phyloP scores from a whole-genome alignment of 2,797 vertebrate genomes.

The Hippoglossus hippoglossus region DNA sequence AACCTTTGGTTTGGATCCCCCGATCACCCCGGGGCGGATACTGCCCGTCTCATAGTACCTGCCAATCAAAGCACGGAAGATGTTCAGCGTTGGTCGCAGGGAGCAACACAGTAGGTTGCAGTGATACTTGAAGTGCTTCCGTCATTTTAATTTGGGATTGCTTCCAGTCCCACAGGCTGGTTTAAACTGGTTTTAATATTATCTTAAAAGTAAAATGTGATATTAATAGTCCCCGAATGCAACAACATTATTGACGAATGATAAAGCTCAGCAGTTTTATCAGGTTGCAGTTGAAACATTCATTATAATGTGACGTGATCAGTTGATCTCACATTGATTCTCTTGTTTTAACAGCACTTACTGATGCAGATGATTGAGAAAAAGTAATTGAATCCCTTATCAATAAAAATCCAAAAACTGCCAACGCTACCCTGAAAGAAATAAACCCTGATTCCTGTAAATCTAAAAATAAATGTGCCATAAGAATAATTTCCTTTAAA shows the following conservation, averaged over 20 bases:
- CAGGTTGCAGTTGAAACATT: neutral
- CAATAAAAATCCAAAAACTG: neutral
- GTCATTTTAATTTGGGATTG: neutral
- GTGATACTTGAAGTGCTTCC: neutral
- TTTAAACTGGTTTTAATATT: neutral
- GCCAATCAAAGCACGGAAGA: constrained; percentile 32
- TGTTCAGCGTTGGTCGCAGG: neutral
- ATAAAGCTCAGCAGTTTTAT: neutral
- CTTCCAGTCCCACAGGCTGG: neutral
- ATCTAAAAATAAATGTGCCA: too few species aligned
- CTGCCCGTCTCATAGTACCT: constrained; percentile 99
- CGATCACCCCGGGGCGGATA: constrained; percentile 98
- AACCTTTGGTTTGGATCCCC: constrained; percentile 99
- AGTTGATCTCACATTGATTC: neutral
- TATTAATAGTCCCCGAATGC: constrained; percentile 5
- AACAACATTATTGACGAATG: neutral
- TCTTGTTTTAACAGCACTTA: neutral
- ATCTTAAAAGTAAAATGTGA: neutral
- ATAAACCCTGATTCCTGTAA: too few species aligned
- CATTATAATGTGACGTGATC: neutral
- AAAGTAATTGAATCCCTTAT: neutral
- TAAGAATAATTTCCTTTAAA: too few species aligned
- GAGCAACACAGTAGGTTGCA: neutral
- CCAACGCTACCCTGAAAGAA: neutral
- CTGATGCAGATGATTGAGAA: neutral